Conservation (phyloP, 2,797 vertebrate species). For the Cryptoblepharus egeriae region DNA sequence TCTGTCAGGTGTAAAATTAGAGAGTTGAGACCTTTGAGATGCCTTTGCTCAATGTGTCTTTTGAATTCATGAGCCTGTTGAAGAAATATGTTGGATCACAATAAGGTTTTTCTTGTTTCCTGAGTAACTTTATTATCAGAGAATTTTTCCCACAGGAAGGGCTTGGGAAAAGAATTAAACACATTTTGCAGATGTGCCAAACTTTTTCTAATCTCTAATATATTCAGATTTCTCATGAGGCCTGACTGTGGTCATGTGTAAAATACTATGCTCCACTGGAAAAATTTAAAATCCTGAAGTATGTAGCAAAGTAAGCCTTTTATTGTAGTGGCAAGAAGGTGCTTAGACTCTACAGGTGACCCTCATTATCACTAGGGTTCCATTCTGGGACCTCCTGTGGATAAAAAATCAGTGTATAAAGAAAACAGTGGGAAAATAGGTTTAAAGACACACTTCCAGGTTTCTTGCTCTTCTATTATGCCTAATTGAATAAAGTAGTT, state of each 20-base stretch:
- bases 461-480: too few species aligned
- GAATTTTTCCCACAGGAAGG: constrained; percentile 73
- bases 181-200: constrained; percentile 39
- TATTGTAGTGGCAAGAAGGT: constrained; percentile 5
- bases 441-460: too few species aligned
- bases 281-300: neutral
- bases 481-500: too few species aligned
- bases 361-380: too few species aligned
- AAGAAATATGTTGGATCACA: constrained; percentile 56
- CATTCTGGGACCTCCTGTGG: too few species aligned
- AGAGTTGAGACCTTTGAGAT: constrained; percentile 18
- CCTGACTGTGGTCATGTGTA: constrained; percentile 3
- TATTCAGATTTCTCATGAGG: constrained; percentile 30
- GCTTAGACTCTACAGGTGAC: too few species aligned
- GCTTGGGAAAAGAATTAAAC: constrained; percentile 65
- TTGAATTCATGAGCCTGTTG: constrained; percentile 43
- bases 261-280: constrained; percentile 7
- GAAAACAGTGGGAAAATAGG: too few species aligned
- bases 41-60: constrained; percentile 38
- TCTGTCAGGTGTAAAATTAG: constrained; percentile 41
- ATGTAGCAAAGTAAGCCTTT: neutral
- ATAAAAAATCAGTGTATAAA: too few species aligned
- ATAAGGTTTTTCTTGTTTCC: constrained; percentile 54
- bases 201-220: constrained; percentile 41
- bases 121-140: constrained; percentile 42